phyloP scores from a whole-genome alignment of 2,113 vertebrate genomes.

The Lethenteron camtschaticum region DNA sequence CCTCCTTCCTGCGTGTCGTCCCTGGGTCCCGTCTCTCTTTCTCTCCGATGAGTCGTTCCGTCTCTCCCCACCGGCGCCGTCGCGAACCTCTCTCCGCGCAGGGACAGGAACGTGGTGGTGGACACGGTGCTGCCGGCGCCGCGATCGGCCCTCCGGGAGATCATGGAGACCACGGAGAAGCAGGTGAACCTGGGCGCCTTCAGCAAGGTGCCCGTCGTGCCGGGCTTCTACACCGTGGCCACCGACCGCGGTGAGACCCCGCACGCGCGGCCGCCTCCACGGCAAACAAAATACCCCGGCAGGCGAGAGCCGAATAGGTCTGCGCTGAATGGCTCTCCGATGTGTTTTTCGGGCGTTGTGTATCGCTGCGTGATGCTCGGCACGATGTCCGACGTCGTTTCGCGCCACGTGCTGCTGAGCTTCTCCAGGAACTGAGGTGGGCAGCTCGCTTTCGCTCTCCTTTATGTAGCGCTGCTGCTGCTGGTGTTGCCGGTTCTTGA shows the following conservation, averaged over 20 bases:
- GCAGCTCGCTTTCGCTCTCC: no score
- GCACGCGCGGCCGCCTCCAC: not conserved
- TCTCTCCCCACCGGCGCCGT: not conserved
- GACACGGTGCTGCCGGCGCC: slow-evolving; percentile 60
- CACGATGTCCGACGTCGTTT: no score
- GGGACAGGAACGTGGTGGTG: slow-evolving; percentile 60
- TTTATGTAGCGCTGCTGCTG: no score
- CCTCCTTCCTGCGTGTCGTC: not conserved
- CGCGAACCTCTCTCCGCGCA: slow-evolving; percentile 13
- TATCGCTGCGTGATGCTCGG: no score
- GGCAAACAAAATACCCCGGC: not conserved
- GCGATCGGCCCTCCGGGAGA: slow-evolving; percentile 41
- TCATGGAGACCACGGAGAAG: slow-evolving; percentile 54
- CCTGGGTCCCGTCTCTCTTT: not conserved
- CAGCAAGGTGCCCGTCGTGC: slow-evolving; percentile 55
- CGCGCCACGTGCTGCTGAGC: no score
- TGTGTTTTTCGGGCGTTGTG: no score
- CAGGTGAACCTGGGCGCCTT: slow-evolving; percentile 48
- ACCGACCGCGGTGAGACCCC: slow-evolving; percentile 52
- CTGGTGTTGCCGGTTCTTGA: no score
- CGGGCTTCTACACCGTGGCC: slow-evolving; percentile 74
- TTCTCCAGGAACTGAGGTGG: no score
- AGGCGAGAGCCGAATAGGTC: no score
- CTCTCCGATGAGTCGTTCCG: not conserved
- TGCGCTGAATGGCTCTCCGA: no score